Conservation (phyloP, 2,888 invertebrate species). For the Diarsia rubi region DNA sequence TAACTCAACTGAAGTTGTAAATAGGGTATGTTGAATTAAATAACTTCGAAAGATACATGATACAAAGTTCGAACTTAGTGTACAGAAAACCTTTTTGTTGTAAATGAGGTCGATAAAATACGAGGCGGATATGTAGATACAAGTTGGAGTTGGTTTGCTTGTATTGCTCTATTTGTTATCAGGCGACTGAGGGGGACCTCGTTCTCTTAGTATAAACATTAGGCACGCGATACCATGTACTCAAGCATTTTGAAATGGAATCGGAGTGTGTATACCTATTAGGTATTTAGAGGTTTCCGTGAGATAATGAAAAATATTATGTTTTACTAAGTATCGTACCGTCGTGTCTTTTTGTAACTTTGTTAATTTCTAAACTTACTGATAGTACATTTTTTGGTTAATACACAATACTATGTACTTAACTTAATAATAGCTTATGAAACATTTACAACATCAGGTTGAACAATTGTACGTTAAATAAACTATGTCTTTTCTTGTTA, state of each 20-base stretch:
- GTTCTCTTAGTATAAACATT: slow-evolving; percentile 53
- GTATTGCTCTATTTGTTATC: slow-evolving; percentile 58
- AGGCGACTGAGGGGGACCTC: slow-evolving; percentile 47
- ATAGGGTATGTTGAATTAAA: slow-evolving; percentile 42
- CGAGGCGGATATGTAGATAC: slow-evolving; percentile 47
- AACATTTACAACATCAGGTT: neutral
- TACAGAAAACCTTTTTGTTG: slow-evolving; percentile 49
- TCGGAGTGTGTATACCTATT: slow-evolving; percentile 1
- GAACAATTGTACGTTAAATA: neutral
- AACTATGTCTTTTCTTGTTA: slow-evolving; percentile 9
- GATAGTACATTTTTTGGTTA: neutral
- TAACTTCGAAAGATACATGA: slow-evolving; percentile 50
- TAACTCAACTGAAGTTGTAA: slow-evolving; percentile 32
- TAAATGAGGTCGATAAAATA: slow-evolving; percentile 50
- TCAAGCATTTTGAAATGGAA: slow-evolving; percentile 37
- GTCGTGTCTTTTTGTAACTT: neutral
- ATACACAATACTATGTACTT: neutral
- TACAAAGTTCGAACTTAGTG: slow-evolving; percentile 44
- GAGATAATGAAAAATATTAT: neutral
- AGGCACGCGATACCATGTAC: slow-evolving; percentile 54
- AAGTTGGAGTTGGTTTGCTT: slow-evolving; percentile 49
- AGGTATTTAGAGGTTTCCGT: neutral
- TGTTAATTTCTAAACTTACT: neutral
- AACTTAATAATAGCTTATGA: neutral
- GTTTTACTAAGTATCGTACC: neutral